phyloP scores from a whole-genome alignment of 2,888 invertebrate genomes.

The Morpho deidamia region DNA sequence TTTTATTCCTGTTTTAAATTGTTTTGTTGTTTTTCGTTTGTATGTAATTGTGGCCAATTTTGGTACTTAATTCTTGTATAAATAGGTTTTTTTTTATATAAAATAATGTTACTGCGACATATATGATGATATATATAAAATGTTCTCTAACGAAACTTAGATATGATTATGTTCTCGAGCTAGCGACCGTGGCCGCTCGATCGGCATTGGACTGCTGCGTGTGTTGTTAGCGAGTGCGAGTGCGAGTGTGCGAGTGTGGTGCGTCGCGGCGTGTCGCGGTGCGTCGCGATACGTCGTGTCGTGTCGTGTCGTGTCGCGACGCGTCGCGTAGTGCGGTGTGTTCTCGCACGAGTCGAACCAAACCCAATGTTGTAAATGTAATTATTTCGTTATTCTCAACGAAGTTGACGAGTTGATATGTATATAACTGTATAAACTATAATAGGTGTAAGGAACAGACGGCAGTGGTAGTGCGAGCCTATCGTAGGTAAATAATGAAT shows the following conservation, averaged over 20 bases:
- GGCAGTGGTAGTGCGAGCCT: slow-evolving; percentile 41
- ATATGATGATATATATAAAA: slow-evolving; percentile 62
- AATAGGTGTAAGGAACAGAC: slow-evolving; percentile 32
- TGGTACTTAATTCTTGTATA: slow-evolving; percentile 76
- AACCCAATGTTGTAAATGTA: slow-evolving; percentile 36
- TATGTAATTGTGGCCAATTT: slow-evolving; percentile 76
- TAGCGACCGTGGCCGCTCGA: background rate
- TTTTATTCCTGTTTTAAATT: slow-evolving; percentile 77
- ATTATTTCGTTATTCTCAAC: slow-evolving; percentile 40
- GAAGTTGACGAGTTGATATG: slow-evolving; percentile 40
- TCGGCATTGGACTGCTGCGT: background rate
- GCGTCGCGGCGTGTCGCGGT: slow-evolving; percentile 5
- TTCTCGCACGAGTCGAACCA: slow-evolving; percentile 33
- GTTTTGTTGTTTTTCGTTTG: slow-evolving; percentile 75
- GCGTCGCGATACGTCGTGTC: slow-evolving; percentile 7
- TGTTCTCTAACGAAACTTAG: slow-evolving; percentile 71
- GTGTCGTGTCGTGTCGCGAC: slow-evolving; percentile 9
- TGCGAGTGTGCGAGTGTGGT: slow-evolving; percentile 4
- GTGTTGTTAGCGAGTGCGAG: slow-evolving; percentile 6
- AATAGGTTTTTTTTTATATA: slow-evolving; percentile 77
- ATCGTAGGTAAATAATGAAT: slow-evolving; percentile 55
- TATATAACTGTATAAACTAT: slow-evolving; percentile 40
- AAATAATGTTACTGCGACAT: slow-evolving; percentile 74
- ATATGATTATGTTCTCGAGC: slow-evolving; percentile 30
- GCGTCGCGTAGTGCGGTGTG: slow-evolving; percentile 8